Evolutionary conservation across 1,140 invertebrate genomes (phyloP).

Genomic region (Drosophila setifemur): DNA sequence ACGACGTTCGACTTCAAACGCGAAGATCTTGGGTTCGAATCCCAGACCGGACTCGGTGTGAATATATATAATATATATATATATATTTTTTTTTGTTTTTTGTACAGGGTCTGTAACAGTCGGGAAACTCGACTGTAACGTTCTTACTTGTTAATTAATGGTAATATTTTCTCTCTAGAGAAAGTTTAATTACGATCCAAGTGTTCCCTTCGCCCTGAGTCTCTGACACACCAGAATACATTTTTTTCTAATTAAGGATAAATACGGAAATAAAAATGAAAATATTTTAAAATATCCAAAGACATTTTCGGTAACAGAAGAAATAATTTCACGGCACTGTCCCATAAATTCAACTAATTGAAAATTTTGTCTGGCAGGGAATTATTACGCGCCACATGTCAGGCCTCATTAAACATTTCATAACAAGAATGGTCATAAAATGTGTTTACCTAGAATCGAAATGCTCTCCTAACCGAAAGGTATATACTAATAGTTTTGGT

Average conservation of each 20-base stretch:
- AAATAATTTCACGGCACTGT: constrained; percentile 29
- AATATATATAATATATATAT: no score
- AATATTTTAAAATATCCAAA: constrained; percentile 31
- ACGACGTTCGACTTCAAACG: no score
- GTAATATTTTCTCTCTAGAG: no score
- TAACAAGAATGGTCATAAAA: constrained; percentile 52
- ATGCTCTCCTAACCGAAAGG: constrained; percentile 20
- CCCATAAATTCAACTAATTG: constrained; percentile 72
- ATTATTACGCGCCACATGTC: constrained; percentile 47
- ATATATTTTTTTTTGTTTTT: no score
- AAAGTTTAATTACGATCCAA: constrained; percentile 58
- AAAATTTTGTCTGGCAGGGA: constrained; percentile 59
- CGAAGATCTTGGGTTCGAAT: no score
- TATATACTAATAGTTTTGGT: constrained; percentile 30
- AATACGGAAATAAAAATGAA: constrained; percentile 2
- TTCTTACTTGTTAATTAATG: no score
- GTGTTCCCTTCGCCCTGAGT: constrained; percentile 12
- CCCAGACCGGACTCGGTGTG: no score
- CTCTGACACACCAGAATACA: constrained; percentile 14
- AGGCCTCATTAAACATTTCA: constrained; percentile 66
- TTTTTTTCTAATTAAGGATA: constrained; percentile 62
- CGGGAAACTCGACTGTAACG: no score
- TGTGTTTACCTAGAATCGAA: constrained; percentile 53
- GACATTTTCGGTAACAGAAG: background rate
- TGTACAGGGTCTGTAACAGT: no score